Conservation (phyloP, 1,140 invertebrate species). For the Leptonema lineaticorne region DNA sequence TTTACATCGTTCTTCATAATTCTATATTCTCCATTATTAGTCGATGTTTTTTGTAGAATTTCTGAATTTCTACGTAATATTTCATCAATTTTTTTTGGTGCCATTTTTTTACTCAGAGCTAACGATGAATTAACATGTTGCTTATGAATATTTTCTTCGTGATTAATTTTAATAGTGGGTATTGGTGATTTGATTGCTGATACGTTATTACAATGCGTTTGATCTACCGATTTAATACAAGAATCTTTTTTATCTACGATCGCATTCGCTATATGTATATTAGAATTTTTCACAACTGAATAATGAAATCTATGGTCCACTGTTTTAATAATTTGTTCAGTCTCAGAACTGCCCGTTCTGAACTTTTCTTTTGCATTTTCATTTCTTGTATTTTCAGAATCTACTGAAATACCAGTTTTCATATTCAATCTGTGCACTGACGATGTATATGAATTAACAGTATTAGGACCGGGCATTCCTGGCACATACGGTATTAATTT, state of each 20-base stretch:
- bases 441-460: conserved; percentile 51
- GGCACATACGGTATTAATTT: conserved; percentile 79
- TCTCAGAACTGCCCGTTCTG: background rate
- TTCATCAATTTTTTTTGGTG: conserved; percentile 36
- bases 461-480: conserved; percentile 81
- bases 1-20: conserved; percentile 5
- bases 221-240: background rate
- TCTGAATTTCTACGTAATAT: conserved; percentile 32
- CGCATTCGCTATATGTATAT: background rate
- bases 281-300: background rate
- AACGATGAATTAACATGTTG: background rate
- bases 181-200: conserved; percentile 24
- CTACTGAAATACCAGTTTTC: conserved; percentile 3
- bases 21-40: background rate
- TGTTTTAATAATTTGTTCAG: background rate
- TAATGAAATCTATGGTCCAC: background rate
- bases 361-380: conserved; percentile 15
- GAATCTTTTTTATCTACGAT: conserved; percentile 9
- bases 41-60: conserved; percentile 30
- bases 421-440: conserved; percentile 35
- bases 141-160: conserved; percentile 10
- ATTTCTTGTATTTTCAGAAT: conserved; percentile 6
- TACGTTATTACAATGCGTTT: background rate
- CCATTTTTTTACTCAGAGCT: conserved; percentile 17
- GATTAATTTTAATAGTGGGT: conserved; percentile 28